phyloP scores from a whole-genome alignment of 2,113 vertebrate genomes.

The Scolopax mira region DNA sequence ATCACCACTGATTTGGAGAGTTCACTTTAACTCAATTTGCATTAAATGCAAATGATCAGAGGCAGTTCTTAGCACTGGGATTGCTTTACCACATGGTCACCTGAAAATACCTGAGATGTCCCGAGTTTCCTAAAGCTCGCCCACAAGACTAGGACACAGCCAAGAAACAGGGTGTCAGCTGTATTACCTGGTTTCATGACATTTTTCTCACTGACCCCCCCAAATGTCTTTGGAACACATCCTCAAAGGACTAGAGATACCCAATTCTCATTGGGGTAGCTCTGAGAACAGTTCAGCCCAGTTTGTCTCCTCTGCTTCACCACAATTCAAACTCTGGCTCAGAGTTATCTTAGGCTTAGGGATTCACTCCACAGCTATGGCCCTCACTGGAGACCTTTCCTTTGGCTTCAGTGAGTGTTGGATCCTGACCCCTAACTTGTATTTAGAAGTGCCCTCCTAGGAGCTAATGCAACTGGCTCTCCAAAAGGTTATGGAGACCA shows the following conservation, averaged over 20 bases:
- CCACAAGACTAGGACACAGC: background rate
- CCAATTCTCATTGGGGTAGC: background rate
- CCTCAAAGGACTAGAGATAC: background rate
- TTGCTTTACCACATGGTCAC: background rate
- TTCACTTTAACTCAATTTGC: background rate
- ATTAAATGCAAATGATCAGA: background rate
- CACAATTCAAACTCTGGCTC: background rate
- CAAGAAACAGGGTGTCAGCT: background rate
- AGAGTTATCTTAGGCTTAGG: background rate
- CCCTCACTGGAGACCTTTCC: background rate
- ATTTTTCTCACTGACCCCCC: background rate
- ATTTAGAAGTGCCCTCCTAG: background rate
- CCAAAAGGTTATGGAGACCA: background rate
- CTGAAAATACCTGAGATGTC: background rate
- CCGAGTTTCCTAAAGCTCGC: background rate
- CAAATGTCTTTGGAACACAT: background rate
- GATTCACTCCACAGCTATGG: background rate
- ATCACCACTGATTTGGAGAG: background rate
- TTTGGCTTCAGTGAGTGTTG: background rate
- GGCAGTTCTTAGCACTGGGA: background rate
- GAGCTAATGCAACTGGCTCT: background rate
- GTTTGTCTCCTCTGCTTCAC: background rate
- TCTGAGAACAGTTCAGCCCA: background rate
- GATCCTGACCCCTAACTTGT: background rate
- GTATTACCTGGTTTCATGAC: background rate